A percentile compares a stretch with the other conserved stretches of the same genome.
These are phyloP conservation scores for Abrostola triplasia DNA, from an alignment of 2,888 invertebrate genomes.

Conservation along the genomic window DNA sequence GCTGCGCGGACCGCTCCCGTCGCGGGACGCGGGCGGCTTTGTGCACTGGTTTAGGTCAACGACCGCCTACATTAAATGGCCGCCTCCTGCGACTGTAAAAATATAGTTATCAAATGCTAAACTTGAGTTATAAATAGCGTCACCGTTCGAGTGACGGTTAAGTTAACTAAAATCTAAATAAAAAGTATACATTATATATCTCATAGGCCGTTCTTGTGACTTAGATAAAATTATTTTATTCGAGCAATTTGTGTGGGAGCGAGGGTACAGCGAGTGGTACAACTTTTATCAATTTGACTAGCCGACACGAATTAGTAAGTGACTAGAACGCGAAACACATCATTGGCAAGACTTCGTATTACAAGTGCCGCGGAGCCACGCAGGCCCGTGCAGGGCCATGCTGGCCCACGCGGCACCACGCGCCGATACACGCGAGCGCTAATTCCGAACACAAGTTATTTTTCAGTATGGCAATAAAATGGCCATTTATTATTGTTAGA, in stretches of 20 bases:
- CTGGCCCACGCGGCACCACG: background rate
- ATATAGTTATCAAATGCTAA: slow-evolving; percentile 77
- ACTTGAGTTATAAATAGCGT: slow-evolving; percentile 76
- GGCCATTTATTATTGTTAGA: slow-evolving; percentile 60
- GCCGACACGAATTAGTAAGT: slow-evolving; percentile 84
- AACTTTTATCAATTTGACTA: slow-evolving; percentile 74
- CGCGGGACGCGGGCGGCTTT: slow-evolving; percentile 30
- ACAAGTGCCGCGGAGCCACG: slow-evolving; percentile 37
- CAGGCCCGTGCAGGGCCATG: background rate
- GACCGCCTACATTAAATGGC: slow-evolving; percentile 68
- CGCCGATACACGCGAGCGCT: slow-evolving; percentile 33
- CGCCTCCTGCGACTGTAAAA: slow-evolving; percentile 63
- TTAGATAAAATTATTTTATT: slow-evolving; percentile 69
- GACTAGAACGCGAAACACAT: slow-evolving; percentile 85
- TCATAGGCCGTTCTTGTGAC: slow-evolving; percentile 83
- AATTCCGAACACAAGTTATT: slow-evolving; percentile 50
- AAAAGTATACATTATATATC: slow-evolving; percentile 75
- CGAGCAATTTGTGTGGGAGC: slow-evolving; percentile 48
- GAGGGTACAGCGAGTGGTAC: slow-evolving; percentile 48
- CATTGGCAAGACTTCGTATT: slow-evolving; percentile 81
- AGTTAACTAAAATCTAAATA: slow-evolving; percentile 73
- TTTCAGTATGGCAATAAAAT: slow-evolving; percentile 65
- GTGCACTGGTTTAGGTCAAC: slow-evolving; percentile 58
- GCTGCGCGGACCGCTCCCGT: background rate
- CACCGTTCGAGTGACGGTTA: slow-evolving; percentile 60